These are phyloP conservation scores for Parauchenoglanis ngamensis DNA, from an alignment of 2,797 vertebrate genomes.

Conservation along the genomic window DNA sequence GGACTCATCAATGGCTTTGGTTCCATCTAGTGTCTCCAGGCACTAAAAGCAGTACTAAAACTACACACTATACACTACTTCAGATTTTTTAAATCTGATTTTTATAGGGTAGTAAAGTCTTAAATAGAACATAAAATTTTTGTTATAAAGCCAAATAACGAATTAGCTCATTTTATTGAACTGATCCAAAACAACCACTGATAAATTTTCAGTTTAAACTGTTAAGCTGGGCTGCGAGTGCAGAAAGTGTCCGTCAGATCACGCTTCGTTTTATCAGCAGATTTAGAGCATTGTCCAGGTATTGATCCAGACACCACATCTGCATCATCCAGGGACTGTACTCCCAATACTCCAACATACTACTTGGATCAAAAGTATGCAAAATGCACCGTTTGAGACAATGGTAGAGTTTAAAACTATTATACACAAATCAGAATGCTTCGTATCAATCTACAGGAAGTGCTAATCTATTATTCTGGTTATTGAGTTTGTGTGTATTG, in stretches of 20 bases:
- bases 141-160: neutral
- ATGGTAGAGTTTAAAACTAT: neutral
- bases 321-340: neutral
- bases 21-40: slow-evolving; percentile 7
- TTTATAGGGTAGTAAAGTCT: slow-evolving; percentile 12
- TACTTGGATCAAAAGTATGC: neutral
- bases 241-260: neutral
- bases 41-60: neutral
- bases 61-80: neutral
- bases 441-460: neutral
- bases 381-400: neutral
- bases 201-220: neutral
- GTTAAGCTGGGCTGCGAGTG: neutral
- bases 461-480: neutral
- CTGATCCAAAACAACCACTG: neutral
- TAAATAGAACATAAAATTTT: neutral
- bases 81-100: neutral
- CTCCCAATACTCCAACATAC: neutral
- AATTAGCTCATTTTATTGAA: slow-evolving; percentile 5
- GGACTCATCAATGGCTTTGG: neutral
- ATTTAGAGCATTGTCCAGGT: neutral
- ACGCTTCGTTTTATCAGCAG: neutral
- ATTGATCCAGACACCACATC: neutral
- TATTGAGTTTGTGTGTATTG: neutral
- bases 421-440: neutral